Percentiles rank a stretch among this genome's conserved stretches.
Conservation (phyloP, 2,888 invertebrate species). For the Helicoverpa assulta region DNA sequence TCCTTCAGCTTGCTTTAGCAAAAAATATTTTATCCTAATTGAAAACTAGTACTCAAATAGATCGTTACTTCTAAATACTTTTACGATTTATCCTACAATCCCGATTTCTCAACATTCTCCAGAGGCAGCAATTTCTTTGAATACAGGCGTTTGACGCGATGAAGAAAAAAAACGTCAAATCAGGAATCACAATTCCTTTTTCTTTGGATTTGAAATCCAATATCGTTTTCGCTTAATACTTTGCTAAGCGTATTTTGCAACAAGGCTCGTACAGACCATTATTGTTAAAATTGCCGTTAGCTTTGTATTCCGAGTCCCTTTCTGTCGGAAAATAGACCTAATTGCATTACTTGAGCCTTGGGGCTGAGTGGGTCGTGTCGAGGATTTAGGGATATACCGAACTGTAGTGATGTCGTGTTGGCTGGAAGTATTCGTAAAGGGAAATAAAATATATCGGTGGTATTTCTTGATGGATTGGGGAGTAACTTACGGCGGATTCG, state of each 20-base stretch:
- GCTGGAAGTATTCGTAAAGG: constrained; percentile 43
- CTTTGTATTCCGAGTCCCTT: constrained; percentile 55
- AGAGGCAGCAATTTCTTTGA: not conserved
- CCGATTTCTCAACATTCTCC: not conserved
- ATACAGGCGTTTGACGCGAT: not conserved
- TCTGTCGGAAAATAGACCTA: constrained; percentile 61
- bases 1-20: not conserved
- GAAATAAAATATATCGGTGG: constrained; percentile 65
- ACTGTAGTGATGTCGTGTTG: constrained; percentile 43
- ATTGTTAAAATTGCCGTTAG: constrained; percentile 59
- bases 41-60: too few species aligned
- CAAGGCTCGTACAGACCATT: constrained; percentile 47
- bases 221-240: constrained; percentile 48
- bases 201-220: constrained; percentile 29
- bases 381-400: constrained; percentile 50
- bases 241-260: constrained; percentile 49
- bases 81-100: not conserved
- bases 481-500: constrained; percentile 60
- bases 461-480: constrained; percentile 61
- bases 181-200: not conserved
- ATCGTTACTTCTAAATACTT: too few species aligned
- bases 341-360: constrained; percentile 60
- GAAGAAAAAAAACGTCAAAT: not conserved
- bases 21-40: not conserved
- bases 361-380: constrained; percentile 48